Conservation (phyloP, 1,140 invertebrate genomes). For the Rhyacophila brunnea region DNA sequence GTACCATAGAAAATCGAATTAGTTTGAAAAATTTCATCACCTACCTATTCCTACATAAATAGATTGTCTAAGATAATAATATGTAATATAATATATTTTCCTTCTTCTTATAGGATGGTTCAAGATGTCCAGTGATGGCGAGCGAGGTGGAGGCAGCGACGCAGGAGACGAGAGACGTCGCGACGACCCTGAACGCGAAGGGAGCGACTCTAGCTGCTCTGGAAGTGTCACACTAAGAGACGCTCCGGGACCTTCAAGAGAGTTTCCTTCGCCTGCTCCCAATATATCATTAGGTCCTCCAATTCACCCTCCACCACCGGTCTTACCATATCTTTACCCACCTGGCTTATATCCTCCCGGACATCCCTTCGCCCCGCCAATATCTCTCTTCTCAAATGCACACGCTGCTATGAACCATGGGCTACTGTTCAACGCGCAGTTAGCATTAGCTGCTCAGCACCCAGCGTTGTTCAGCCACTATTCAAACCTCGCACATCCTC, state of each 20-base stretch:
- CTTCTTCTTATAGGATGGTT: constrained; percentile 54
- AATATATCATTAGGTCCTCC: constrained; percentile 87
- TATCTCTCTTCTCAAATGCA: constrained; percentile 58
- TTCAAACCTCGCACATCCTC: constrained; percentile 47
- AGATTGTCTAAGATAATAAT: too few relatives aligned
- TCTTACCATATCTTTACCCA: constrained; percentile 85
- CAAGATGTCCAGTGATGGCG: constrained; percentile 50
- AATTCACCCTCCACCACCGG: constrained; percentile 76
- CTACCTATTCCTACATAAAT: too few relatives aligned
- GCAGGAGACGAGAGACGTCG: constrained; percentile 52
- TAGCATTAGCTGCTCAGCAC: constrained; percentile 78
- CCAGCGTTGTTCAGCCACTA: constrained; percentile 71
- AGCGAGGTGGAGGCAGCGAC: constrained; percentile 46
- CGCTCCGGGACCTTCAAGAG: constrained; percentile 56
- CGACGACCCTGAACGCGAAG: constrained; percentile 60
- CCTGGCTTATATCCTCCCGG: constrained; percentile 77
- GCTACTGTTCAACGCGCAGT: constrained; percentile 78
- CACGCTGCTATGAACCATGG: constrained; percentile 66
- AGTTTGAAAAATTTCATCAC: background rate
- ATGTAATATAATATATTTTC: background rate
- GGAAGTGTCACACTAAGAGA: constrained; percentile 54
- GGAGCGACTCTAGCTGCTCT: constrained; percentile 66
- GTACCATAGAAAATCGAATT: background rate
- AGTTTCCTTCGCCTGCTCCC: constrained; percentile 69
- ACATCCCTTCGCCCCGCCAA: constrained; percentile 68